These are phyloP conservation scores for Quadriops clusia DNA, from an alignment of 2,888 invertebrate species.

Conservation along the genomic window DNA sequence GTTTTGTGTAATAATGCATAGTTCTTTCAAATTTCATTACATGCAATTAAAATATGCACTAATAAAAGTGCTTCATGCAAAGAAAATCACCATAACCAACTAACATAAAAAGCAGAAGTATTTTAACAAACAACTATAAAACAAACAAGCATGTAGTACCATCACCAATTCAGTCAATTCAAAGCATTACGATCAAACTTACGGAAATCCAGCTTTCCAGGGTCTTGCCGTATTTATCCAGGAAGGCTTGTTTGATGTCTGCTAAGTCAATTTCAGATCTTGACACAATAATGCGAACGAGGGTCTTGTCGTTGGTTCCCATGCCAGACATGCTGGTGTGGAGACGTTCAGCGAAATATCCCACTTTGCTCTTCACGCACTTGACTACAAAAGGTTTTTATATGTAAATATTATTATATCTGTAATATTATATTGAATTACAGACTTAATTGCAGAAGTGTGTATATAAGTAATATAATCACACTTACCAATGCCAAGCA, in stretches of 20 bases:
- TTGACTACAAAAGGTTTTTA: constrained; percentile 65
- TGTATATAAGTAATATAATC: too few species aligned
- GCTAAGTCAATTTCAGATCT: constrained; percentile 86
- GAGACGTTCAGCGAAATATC: constrained; percentile 83
- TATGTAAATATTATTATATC: too few species aligned
- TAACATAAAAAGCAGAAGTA: too few species aligned
- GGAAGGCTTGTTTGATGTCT: constrained; percentile 84
- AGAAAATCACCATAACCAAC: too few species aligned
- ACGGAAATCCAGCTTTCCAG: constrained; percentile 79
- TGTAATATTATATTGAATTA: too few species aligned
- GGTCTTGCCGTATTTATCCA: constrained; percentile 67
- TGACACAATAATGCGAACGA: constrained; percentile 85
- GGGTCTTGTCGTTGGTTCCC: constrained; percentile 81
- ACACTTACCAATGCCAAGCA: constrained; percentile 74
- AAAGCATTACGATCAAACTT: constrained; percentile 34
- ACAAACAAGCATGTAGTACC: too few species aligned
- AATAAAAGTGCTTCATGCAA: too few species aligned
- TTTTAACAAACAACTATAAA: too few species aligned
- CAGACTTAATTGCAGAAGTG: too few species aligned
- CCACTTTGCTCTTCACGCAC: constrained; percentile 81
- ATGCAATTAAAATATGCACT: too few species aligned
- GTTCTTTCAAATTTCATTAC: too few species aligned
- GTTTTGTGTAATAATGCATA: too few species aligned
- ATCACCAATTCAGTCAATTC: not conserved
- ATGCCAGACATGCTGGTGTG: constrained; percentile 85